Percentiles rank a stretch among this genome's conserved stretches.
These are phyloP conservation scores for Yasuhikotakia modesta DNA, from an alignment of 2,797 vertebrate genomes.

Conservation along the genomic window DNA sequence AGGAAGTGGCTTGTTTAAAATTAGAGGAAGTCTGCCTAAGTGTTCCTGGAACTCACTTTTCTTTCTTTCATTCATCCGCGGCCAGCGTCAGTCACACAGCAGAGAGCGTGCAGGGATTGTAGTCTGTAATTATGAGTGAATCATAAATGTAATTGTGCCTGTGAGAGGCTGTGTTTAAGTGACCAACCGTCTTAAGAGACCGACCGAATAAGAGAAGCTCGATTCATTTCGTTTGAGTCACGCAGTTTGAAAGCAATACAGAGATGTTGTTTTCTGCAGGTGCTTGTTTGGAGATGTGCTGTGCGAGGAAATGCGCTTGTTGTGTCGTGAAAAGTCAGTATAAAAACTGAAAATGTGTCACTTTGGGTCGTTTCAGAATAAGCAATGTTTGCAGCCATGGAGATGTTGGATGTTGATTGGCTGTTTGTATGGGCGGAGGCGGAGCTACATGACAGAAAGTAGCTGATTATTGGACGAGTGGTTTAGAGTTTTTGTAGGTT, in stretches of 20 bases:
- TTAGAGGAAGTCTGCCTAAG: too few relatives aligned
- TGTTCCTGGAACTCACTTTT: slow-evolving; percentile 45
- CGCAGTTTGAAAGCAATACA: neutral
- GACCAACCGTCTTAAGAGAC: slow-evolving; percentile 1
- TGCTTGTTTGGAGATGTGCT: neutral
- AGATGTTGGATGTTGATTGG: neutral
- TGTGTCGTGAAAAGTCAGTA: too few relatives aligned
- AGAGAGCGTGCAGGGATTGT: neutral
- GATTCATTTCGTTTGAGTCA: slow-evolving; percentile 22
- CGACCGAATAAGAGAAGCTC: neutral
- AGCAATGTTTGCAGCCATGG: neutral
- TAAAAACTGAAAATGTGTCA: too few relatives aligned
- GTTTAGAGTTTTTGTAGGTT: neutral
- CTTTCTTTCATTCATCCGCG: slow-evolving; percentile 38
- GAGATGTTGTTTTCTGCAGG: neutral
- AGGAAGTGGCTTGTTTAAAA: slow-evolving; percentile 41
- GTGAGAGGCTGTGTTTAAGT: slow-evolving; percentile 5
- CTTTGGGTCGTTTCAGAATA: too few relatives aligned
- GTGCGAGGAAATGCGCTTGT: too few relatives aligned
- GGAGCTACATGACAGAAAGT: neutral
- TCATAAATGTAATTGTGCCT: too few relatives aligned
- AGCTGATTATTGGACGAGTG: neutral
- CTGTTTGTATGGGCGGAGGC: neutral
- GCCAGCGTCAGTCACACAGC: slow-evolving; percentile 2
- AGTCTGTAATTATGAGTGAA: slow-evolving; percentile 32